These are phyloP conservation scores for Acholoe squamosa DNA, from an alignment of 2,888 invertebrate genomes.

Conservation along the genomic window DNA sequence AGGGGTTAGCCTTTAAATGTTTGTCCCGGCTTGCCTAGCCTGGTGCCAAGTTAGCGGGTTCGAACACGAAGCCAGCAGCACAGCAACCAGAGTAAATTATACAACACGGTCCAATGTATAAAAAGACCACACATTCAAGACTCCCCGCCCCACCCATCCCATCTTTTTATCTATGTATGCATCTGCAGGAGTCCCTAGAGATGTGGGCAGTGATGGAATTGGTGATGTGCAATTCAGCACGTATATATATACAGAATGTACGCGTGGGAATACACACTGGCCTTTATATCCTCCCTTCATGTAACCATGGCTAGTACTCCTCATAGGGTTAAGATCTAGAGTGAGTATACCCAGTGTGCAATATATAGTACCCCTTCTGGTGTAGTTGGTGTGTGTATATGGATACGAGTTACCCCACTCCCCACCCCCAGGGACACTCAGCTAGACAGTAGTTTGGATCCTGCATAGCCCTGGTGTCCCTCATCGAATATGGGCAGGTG, in stretches of 20 bases:
- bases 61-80: background rate
- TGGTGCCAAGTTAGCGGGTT: constrained; percentile 39
- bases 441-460: background rate
- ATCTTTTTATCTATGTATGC: background rate
- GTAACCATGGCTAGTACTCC: no score
- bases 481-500: background rate
- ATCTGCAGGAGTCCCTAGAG: background rate
- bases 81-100: constrained; percentile 34
- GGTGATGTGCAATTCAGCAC: background rate
- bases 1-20: background rate
- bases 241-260: background rate
- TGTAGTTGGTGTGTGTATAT: no score
- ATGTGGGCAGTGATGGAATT: background rate
- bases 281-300: no score
- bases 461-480: background rate
- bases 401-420: no score
- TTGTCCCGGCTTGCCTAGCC: background rate
- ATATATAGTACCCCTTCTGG: no score
- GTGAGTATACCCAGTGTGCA: no score
- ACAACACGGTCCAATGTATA: background rate
- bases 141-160: background rate
- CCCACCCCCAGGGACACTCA: background rate
- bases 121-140: background rate
- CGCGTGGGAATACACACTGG: no score
- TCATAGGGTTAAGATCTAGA: no score